A percentile compares a stretch with the other conserved stretches of the same genome.
These are phyloP conservation scores for Megamerina dolium DNA, from an alignment of 2,888 invertebrate genomes.

Conservation along the genomic window DNA sequence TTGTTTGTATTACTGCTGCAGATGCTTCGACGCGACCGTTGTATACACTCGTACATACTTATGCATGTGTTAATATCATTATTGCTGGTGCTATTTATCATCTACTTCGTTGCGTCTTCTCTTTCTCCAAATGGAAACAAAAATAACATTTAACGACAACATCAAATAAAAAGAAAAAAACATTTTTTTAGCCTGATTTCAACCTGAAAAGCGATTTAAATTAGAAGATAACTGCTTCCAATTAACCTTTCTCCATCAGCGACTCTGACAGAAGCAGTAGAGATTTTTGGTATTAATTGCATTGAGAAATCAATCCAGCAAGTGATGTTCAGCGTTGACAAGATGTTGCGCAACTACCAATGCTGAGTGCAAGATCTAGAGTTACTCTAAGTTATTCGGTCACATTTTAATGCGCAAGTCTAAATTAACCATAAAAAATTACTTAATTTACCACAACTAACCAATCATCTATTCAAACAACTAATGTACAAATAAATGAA, in stretches of 20 bases:
- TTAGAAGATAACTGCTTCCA: conserved; percentile 39
- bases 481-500: conserved; percentile 16
- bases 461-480: too few species aligned
- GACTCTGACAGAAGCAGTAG: too few species aligned
- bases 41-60: background rate
- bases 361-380: background rate
- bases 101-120: too few species aligned
- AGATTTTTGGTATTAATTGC: conserved; percentile 11
- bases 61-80: too few species aligned
- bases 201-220: conserved; percentile 37
- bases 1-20: too few species aligned
- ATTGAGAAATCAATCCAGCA: conserved; percentile 22
- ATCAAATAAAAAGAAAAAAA: too few species aligned
- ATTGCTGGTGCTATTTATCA: too few species aligned
- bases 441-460: conserved; percentile 32
- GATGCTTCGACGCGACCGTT: background rate
- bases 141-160: too few species aligned
- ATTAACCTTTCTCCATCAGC: conserved; percentile 22
- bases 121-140: conserved; percentile 13
- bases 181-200: conserved; percentile 32
- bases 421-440: conserved; percentile 45
- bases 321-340: conserved; percentile 29
- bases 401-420: conserved; percentile 7
- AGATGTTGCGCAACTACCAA: conserved; percentile 16
- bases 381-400: background rate